Conservation (phyloP, 1,140 invertebrate species). For the Papilio xuthus region DNA sequence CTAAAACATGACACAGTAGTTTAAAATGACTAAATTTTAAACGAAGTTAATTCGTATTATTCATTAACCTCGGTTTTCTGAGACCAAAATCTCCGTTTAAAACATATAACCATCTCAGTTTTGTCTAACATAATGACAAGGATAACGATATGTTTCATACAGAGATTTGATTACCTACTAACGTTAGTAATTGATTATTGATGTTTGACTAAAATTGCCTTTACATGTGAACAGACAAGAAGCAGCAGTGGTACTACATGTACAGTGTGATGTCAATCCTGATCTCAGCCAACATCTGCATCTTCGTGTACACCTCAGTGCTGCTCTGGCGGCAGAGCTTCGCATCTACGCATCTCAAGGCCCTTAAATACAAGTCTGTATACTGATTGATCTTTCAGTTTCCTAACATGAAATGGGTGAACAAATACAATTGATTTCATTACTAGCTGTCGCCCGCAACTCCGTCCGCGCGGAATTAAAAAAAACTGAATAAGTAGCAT, state of each 20-base stretch:
- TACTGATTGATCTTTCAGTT: background rate
- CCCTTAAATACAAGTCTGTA: conserved; percentile 66
- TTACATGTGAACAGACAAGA: conserved; percentile 50
- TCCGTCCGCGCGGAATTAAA: too few species aligned
- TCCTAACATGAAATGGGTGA: background rate
- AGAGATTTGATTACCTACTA: background rate
- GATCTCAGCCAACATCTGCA: conserved; percentile 57
- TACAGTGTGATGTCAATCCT: conserved; percentile 67
- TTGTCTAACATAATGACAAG: too few species aligned
- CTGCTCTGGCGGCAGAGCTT: conserved; percentile 58
- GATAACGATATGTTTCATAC: too few species aligned
- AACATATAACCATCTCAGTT: too few species aligned
- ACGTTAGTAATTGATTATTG: background rate
- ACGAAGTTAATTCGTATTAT: background rate
- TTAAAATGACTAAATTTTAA: background rate
- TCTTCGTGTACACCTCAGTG: conserved; percentile 65
- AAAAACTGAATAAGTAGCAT: too few species aligned
- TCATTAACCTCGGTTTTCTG: too few species aligned
- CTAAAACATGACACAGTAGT: background rate
- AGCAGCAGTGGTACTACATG: conserved; percentile 72
- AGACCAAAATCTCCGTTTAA: too few species aligned
- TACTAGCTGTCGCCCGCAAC: too few species aligned
- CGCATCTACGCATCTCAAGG: conserved; percentile 58
- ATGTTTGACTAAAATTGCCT: background rate
- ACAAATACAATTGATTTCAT: background rate